Base-by-base conservation (phyloP, 2,113 vertebrate species). In the Sylvia atricapilla region DNA sequence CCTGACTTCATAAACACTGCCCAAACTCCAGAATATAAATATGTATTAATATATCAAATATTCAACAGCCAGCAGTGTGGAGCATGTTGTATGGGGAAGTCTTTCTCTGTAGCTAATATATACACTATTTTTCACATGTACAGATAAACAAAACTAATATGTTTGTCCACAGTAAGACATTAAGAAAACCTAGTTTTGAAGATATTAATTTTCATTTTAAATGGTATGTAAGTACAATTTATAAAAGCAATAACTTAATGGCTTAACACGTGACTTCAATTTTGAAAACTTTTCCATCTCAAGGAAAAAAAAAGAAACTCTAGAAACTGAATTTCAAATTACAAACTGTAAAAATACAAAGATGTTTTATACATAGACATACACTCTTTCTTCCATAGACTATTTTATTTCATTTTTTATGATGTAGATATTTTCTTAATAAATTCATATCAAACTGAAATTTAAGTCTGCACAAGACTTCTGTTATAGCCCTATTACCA, bases 41-140 rank as follows among this genome's bases (percentile, higher is more conserved):
- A 93, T 80, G 78, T 70, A 90, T 90, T 93, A 69, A 88, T 70
- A 47, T 55, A 93, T 85, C 39, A 93, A 89, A 86, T 94, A 95
- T 93, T 95, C 78, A 90, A 37, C 79, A 86, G 47, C 19, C 13
- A 77, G 47, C 55, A 81, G 13, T 30, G 59, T 77, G 50, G 46
- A 88, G 11, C 23, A 83, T 55, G 46, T 50, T 68, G 6, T 62
- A 83, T 35, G 14, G 18, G 21, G n/a, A 93, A 84, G 21, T 11
- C 30, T 79, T 91, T 83, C 56, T n/a, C 24, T 79, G 17, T 60
- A 87, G 74, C 30, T 80, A 50, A 60, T 49, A 58, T 7, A 76
- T 22, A 69, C 10, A 44, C 10, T 73, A 74, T 80, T 90, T 83
- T 90, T 91, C 33, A 87, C 18, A 47, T 76, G 30, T 77, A 62